Base-by-base conservation (phyloP, 2,888 invertebrate genomes). In the Linnaemya tessellans region DNA sequence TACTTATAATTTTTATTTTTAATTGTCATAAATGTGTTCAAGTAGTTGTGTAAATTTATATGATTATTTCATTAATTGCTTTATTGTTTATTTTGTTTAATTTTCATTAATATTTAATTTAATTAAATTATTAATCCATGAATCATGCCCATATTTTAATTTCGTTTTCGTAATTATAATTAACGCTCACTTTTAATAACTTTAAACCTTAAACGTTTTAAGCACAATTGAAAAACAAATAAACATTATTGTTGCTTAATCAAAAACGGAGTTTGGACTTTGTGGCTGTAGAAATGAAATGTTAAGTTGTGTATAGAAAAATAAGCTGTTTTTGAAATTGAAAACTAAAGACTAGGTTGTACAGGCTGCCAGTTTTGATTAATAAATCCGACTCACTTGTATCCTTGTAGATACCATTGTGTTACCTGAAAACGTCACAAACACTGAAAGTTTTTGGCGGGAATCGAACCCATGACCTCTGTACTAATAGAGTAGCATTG, bases 51-150 rank as follows among this genome's bases (percentile, higher is more conserved):
- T 56, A 18, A 30, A 18, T 46, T 18, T 18, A 8, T 46, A 43
- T 58, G 49, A 67, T 20, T 64, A 64, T 46, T 77, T 78, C 49
- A 51, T 84, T 80, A 80, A 79, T 79, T 80, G 68, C 51, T 70
- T 74, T 67, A 46, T 64, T 84, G 51, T 56, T 67, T 74, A 58
- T 60, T 77, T 71, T 77, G 5, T 71, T 65, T 67, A 58, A 65
- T 79, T 74, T 73, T 74, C 10, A 38, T 60, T 60, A 60, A 60
- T 46, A 43, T 46, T 65, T 62, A 71, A 78, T 71, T 83, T 60
- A 84, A 73, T 84, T 79, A 38, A 60, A 68, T 74, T 74, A 68
- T 62, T 51, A 60, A 79, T 71, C 49, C 60, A 22, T 78, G 65
- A 83, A 43, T 73, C 49, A 74, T 74, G 51, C 8, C 30, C 51